Evolutionary conservation across 1,140 invertebrate species (phyloP), one percentile per base, ranked within the genome.

Genomic region (Scaptomyza graminum): DNA sequence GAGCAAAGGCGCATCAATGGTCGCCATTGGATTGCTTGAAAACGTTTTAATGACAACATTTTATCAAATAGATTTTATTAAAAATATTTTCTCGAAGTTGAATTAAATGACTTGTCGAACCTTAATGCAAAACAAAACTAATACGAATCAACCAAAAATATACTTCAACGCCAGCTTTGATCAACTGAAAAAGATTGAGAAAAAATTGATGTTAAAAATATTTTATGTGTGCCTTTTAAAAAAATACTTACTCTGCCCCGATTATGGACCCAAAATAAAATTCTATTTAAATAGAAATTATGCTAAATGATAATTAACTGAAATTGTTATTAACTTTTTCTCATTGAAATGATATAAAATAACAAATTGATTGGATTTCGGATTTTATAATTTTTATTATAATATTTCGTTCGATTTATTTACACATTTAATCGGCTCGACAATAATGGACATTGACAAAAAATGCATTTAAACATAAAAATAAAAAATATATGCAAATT

Each of bases 1-100:
- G 79, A 83, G 31, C 79, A 82, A 11, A 78, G n/a, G 2, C 79
- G 79, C 55, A 78, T 46, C 43, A 44, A 75, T 5, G 79, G 65
- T 9, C 74, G 61, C 44, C 52, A 46, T 5, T 62, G 71, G 2
- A 82, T 13, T 7, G 63, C 41, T 49, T 74, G 69, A 13, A 76
- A 66, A 28, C 79, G 79, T 37, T 74, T 57, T 8, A 82, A 25
- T 15, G 76, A 44, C n/a, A 82, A 31, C 79, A 82, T 82, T 50
- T 60, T 76, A 6, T 11, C 8, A 9, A 39, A 47, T 9, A 51
- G 15, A 25, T 56, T 65, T 9, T 56, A 57, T 12, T 37, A n/a
- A 61, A 61, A 70, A 41, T 49, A 39, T 44, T 64, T 64, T 56
- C n/a, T 69, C 44, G 34, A 41, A 55, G 59, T 22, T 41, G 15